Evolutionary conservation across 2,113 vertebrate genomes (phyloP), one percentile per base, ranked within the genome.

Genomic region (Silurus asotus): DNA sequence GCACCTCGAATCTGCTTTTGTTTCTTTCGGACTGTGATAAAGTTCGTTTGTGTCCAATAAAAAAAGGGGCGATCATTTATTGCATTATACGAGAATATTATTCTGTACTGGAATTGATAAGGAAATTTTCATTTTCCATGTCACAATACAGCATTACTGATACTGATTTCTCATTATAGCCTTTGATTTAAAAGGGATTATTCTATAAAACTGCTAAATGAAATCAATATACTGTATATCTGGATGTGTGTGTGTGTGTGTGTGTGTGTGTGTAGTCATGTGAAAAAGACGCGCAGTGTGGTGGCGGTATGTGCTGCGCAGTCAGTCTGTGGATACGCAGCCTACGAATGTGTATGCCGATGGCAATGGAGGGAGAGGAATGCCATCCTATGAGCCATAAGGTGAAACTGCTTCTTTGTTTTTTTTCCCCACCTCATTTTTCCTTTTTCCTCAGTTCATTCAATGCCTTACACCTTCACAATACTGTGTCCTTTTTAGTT

Each of bases 281-380:
- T 0, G 95, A 98, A 56, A 95, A 90, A 83, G 98, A 99, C 92
- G 90, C 94, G 55, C 97, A 99, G 92, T 99, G 98, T 7, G 96
- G 96, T 8, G 94, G 90, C n/a, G 93, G 94, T 85, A 97, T 96
- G 96, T 99, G 98, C 90, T 99, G 98, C 1, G 97, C 98, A 0
- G 93, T 98, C 8, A 99, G 97, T 88, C 93, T 99, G 92, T 99
- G 98, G 98, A 96, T 99, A 84, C 95, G 94, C 88, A 97, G 95
- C 91, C 94, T 99, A 81, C 93, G 96, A 5, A 96, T 98, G 93
- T 99, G 98, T 88, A 95, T 96, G 0, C 96, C 97, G 0, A 95
- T 98, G 96, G 97, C 98, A 13, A 93, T 90, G 75, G 82, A 96
- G 88, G 97, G 96, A 87, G 96, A 99, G 10, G 94, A 95, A 17